Base-by-base conservation (phyloP, 2,888 invertebrate genomes). In the Osmoderma eremita region DNA sequence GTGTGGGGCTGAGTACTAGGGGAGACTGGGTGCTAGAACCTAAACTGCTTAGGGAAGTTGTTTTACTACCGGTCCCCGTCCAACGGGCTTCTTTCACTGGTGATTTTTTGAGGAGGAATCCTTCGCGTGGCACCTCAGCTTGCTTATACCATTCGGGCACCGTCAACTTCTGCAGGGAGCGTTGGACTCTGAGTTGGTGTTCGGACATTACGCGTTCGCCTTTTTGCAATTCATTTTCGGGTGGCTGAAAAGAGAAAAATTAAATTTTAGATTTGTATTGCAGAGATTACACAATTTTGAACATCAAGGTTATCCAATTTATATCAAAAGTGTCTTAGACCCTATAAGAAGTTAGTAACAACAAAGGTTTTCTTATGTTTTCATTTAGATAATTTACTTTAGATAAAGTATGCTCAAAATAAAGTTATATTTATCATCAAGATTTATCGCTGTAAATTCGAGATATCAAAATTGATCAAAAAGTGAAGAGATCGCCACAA, bases 191-290 rank as follows among this genome's bases (percentile, higher is more conserved):
- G 73, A 97, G 86, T 84, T 97, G 96, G 85, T 96, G 95, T 85
- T 96, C 96, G 71, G 96, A 97, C 79, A 95, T 90, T 79, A 91
- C 90, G 69, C 93, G 88, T 80, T 91, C 91, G 81, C 90, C 90
- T 86, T 94, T 94, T 85, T 94, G 93, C 80, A 95, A 87, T 83
- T 95, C 94, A 90, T 96, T 96, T 85, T 96, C 95, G 75, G 95
- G 95, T 78, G 95, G 94, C 94, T 95, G 88, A 0, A 85, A 85
- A 73, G 77, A 76, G 76, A 76, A 69, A 66, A 69, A 76, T 76
- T 49, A 24, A 49, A 50, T 20, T 10, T 12, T 22, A 12, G 24
- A 50, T 24, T 24, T 12, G 3, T 41, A 41, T 41, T 41, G n/a
- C n/a, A n/a, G n/a, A n/a, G n/a, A n/a, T n/a, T n/a, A n/a, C n/a